phyloP scores from a whole-genome alignment of 1,140 invertebrate genomes.

The Caenorhabditis tropicalis region DNA sequence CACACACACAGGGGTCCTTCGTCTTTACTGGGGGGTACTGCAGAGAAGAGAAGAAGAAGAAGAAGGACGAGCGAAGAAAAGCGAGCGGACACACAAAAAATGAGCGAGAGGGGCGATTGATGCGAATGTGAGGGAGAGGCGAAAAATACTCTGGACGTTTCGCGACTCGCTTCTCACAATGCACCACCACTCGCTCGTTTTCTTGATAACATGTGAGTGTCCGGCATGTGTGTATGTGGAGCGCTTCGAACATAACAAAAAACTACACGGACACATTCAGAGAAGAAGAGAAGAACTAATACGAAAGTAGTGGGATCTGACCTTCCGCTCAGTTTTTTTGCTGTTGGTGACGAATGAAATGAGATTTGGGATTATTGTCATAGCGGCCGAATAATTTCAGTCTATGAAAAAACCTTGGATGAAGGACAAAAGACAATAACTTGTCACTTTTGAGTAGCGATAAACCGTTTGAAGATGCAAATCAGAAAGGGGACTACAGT shows the following conservation, averaged over 20 bases:
- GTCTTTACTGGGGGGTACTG: conserved; percentile 14
- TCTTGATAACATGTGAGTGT: conserved; percentile 39
- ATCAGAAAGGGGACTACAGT: too few relatives aligned
- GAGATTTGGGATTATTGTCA: background rate
- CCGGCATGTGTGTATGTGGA: background rate
- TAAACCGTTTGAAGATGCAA: background rate
- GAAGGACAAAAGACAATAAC: background rate
- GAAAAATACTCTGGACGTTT: background rate
- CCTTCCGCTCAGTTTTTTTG: background rate
- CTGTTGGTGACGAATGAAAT: background rate
- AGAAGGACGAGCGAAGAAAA: too few relatives aligned
- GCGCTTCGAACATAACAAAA: background rate
- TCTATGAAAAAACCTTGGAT: background rate
- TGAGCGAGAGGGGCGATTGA: background rate
- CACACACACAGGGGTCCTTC: background rate
- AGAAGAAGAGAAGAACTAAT: background rate
- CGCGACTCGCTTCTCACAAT: background rate
- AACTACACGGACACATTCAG: conserved; percentile 11
- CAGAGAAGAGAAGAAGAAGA: background rate
- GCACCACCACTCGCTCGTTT: background rate
- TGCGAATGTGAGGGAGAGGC: background rate
- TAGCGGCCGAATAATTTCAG: background rate
- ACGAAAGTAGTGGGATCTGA: background rate
- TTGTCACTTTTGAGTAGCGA: background rate
- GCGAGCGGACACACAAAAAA: too few relatives aligned